phyloP scores from a whole-genome alignment of 2,113 vertebrate genomes.

The Xyliphius kryptos region DNA sequence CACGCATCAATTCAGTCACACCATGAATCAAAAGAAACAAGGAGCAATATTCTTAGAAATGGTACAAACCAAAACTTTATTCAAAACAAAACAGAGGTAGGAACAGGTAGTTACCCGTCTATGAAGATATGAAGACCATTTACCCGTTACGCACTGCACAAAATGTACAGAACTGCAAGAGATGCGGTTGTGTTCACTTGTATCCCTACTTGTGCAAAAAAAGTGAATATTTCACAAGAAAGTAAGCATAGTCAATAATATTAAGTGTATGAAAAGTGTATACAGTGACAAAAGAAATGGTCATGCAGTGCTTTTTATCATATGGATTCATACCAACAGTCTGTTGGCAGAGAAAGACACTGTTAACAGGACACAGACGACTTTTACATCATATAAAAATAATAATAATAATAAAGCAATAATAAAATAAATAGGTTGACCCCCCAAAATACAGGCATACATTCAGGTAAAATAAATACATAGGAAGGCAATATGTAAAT shows the following conservation, averaged over 20 bases:
- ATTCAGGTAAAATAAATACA: slow-evolving; percentile 71
- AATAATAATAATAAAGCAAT: slow-evolving; percentile 54
- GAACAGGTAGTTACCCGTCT: slow-evolving; percentile 39
- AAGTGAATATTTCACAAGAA: slow-evolving; percentile 12
- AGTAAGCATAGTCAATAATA: slow-evolving; percentile 10
- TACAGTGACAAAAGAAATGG: slow-evolving; percentile 54
- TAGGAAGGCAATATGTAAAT: slow-evolving; percentile 59
- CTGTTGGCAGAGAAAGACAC: slow-evolving; percentile 20
- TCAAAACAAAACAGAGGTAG: slow-evolving; percentile 36
- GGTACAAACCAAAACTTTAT: slow-evolving; percentile 16
- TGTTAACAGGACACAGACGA: slow-evolving; percentile 46
- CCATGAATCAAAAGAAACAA: neutral
- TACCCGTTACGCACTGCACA: slow-evolving; percentile 34
- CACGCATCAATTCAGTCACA: too few species aligned
- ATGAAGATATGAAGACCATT: slow-evolving; percentile 38
- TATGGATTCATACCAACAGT: slow-evolving; percentile 48
- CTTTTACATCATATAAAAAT: slow-evolving; percentile 51
- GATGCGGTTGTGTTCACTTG: slow-evolving; percentile 1
- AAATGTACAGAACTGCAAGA: slow-evolving; percentile 5
- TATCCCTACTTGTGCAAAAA: slow-evolving; percentile 14
- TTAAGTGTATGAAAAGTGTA: slow-evolving; percentile 22
- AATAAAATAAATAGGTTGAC: slow-evolving; percentile 69
- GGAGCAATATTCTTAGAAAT: slow-evolving; percentile 17
- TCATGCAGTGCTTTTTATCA: slow-evolving; percentile 68
- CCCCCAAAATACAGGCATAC: slow-evolving; percentile 57